Base-by-base conservation (phyloP, 2,113 vertebrate species). In the Ceyx cyanopectus region DNA sequence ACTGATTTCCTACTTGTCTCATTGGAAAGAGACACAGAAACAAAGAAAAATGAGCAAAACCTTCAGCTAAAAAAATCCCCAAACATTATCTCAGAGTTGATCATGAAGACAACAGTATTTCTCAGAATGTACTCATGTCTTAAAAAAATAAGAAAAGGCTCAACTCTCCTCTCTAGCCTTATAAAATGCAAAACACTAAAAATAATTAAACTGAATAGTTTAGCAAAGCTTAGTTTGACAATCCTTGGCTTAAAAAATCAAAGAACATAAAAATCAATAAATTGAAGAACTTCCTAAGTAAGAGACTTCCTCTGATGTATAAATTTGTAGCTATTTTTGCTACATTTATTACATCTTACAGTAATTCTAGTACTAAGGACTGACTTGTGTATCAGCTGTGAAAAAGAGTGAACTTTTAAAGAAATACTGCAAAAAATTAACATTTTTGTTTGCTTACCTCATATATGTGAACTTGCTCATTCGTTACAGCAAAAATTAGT, bases 401-500 rank as follows among this genome's bases (percentile, higher is more conserved):
- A 40, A 69, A 75, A 93, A 79, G 11, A 6, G 30, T 41, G 22
- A 74, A 68, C 7, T 27, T 72, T 58, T 43, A 82, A 81, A 75
- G 7, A 79, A 72, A 67, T 34, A 69, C 2, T n/a, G 13, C 5
- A 22, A 15, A 92, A 61, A 19, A 0, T 26, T 26, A 90, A 68
- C 7, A 12, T 57, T 74, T 87, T 54, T 8, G 6, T 58, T 87
- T 87, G 14, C 97, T 98, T 93, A 99, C 99, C 99, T 99, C 98
- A 58, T 99, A 99, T 70, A 97, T 98, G 22, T 92, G 94, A 91
- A 97, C 98, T 97, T 99, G 98, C 8, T 97, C 70, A 57, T 98
- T 94, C 2, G 99, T 99, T 87, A 99, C 99, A 51, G 99, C 99
- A 94, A 99, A 99, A 97, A 99, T 99, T 84, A 99, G 84, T 53